Conservation (phyloP, 2,113 vertebrate species). For the cat (Felis catus) region DNA sequence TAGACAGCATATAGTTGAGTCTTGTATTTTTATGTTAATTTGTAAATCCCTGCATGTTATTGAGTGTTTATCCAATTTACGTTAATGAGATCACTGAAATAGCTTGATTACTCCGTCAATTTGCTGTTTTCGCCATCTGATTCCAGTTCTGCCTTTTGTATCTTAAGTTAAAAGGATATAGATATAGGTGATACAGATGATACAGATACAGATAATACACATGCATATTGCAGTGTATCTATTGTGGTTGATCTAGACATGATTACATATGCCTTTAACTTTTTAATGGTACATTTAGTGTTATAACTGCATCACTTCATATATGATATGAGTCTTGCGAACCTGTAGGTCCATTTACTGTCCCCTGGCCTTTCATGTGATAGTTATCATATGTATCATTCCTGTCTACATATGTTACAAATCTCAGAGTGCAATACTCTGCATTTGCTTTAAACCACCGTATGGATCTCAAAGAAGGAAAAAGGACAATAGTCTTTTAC, state of each 20-base stretch:
- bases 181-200: neutral
- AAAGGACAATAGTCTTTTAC: neutral
- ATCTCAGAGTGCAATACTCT: rapidly evolving
- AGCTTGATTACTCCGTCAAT: too few species aligned
- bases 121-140: neutral
- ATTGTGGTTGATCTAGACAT: neutral
- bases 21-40: neutral
- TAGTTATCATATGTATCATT: rapidly evolving
- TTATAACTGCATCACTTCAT: neutral
- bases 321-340: too few species aligned
- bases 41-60: neutral
- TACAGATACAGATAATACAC: neutral
- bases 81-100: neutral
- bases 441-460: neutral
- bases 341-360: rapidly evolving
- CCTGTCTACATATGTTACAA: neutral
- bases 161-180: neutral
- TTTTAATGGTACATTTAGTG: neutral
- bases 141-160: too few species aligned
- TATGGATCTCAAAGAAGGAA: neutral
- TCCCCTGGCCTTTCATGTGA: rapidly evolving
- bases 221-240: rapidly evolving
- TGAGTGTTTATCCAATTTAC: neutral
- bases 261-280: neutral
- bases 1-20: neutral